Conservation (phyloP, 1,140 invertebrate species). For the Antheraea mylitta region DNA sequence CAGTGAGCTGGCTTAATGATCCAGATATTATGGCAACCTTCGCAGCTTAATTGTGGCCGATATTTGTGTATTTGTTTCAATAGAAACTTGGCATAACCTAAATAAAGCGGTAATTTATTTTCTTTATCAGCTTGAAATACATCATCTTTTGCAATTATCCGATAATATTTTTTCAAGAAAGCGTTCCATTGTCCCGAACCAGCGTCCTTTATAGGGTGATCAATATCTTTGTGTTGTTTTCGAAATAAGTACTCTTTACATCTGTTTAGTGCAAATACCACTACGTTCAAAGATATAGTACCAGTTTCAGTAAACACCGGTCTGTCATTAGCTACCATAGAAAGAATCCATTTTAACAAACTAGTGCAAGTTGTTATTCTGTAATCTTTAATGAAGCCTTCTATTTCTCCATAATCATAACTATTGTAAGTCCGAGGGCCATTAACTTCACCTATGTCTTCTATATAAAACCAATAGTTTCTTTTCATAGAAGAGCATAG, state of each 20-base stretch:
- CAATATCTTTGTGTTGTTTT: slow-evolving; percentile 78
- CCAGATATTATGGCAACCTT: slow-evolving; percentile 93
- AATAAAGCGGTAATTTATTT: slow-evolving; percentile 73
- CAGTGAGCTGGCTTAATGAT: slow-evolving; percentile 94
- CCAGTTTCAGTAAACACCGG: slow-evolving; percentile 68
- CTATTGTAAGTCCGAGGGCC: slow-evolving; percentile 80
- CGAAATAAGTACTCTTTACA: slow-evolving; percentile 77
- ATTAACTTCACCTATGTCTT: slow-evolving; percentile 78
- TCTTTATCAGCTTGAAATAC: slow-evolving; percentile 64
- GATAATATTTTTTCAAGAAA: slow-evolving; percentile 82
- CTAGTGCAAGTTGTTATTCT: slow-evolving; percentile 90
- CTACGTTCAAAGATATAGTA: slow-evolving; percentile 69
- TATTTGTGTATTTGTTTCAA: slow-evolving; percentile 81
- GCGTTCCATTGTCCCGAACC: slow-evolving; percentile 83
- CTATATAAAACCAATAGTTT: slow-evolving; percentile 81
- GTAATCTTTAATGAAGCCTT: slow-evolving; percentile 80
- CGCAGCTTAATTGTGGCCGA: slow-evolving; percentile 84
- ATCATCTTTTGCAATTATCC: slow-evolving; percentile 61
- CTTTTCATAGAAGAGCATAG: slow-evolving; percentile 80
- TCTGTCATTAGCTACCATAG: slow-evolving; percentile 60
- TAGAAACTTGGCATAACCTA: slow-evolving; percentile 78
- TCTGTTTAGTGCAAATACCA: slow-evolving; percentile 80
- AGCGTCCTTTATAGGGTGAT: slow-evolving; percentile 56
- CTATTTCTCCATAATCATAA: slow-evolving; percentile 70
- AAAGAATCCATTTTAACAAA: slow-evolving; percentile 87